These are phyloP conservation scores for Strigamia transsilvanica DNA, from an alignment of 2,888 invertebrate genomes.

Conservation along the genomic window DNA sequence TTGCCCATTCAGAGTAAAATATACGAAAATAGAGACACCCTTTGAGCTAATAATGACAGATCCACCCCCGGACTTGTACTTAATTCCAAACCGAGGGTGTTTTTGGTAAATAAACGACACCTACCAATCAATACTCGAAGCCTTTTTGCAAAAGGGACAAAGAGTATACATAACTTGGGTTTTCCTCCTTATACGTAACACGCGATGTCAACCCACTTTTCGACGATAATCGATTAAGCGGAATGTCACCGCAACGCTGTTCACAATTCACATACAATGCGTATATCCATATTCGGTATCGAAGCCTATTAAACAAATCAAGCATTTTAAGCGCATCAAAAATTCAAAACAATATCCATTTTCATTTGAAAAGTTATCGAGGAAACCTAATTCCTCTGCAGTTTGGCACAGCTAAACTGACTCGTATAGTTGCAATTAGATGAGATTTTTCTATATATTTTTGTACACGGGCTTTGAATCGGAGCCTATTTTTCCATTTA, in stretches of 20 bases:
- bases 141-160: neutral
- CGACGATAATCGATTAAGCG: neutral
- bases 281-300: neutral
- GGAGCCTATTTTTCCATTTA: slow-evolving; percentile 30
- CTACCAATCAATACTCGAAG: slow-evolving; percentile 11
- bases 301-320: slow-evolving; percentile 5
- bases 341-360: neutral
- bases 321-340: neutral
- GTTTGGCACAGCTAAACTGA: neutral
- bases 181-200: slow-evolving; percentile 16
- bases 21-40: neutral
- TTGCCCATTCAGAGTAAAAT: slow-evolving; percentile 2
- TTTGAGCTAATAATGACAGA: slow-evolving; percentile 22
- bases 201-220: slow-evolving; percentile 22
- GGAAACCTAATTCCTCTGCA: neutral
- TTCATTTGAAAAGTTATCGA: too few species aligned
- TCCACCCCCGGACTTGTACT: neutral
- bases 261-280: neutral
- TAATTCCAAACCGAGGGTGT: neutral
- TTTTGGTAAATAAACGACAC: slow-evolving; percentile 10
- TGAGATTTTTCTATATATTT: slow-evolving; percentile 6
- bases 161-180: slow-evolving; percentile 21
- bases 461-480: neutral
- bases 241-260: neutral
- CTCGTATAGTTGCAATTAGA: slow-evolving; percentile 16